A percentile compares a stretch with the other conserved stretches of the same genome.
Evolutionary conservation across 2,888 invertebrate genomes (phyloP).

Genomic region (Hirtodrosophila duncani): DNA sequence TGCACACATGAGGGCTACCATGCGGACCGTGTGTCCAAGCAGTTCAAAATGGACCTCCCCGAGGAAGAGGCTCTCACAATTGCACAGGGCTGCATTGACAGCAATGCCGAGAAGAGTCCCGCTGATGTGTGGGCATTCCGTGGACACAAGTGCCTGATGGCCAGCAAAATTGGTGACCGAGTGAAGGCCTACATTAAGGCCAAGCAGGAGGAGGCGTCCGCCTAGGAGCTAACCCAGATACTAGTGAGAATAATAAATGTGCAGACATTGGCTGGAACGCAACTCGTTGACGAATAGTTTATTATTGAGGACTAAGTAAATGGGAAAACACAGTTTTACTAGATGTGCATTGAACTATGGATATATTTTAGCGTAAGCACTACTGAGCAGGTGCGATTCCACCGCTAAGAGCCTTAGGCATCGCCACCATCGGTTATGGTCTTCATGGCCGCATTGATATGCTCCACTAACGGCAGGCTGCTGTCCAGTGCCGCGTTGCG

Average conservation of each 20-base stretch:
- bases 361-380: slow-evolving; percentile 13
- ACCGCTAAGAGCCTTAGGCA: slow-evolving; percentile 41
- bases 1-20: slow-evolving; percentile 69
- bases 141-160: slow-evolving; percentile 74
- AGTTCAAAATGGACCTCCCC: slow-evolving; percentile 72
- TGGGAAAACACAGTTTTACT: slow-evolving; percentile 49
- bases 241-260: slow-evolving; percentile 16
- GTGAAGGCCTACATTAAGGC: slow-evolving; percentile 63
- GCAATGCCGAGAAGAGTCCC: slow-evolving; percentile 63
- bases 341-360: slow-evolving; percentile 59
- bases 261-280: slow-evolving; percentile 41
- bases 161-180: slow-evolving; percentile 71
- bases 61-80: slow-evolving; percentile 71
- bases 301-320: slow-evolving; percentile 40
- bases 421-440: slow-evolving; percentile 69
- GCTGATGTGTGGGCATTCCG: slow-evolving; percentile 75
- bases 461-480: slow-evolving; percentile 79
- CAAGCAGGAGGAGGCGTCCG: slow-evolving; percentile 50
- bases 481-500: slow-evolving; percentile 84
- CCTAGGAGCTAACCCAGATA: neutral
- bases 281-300: slow-evolving; percentile 42
- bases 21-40: slow-evolving; percentile 73
- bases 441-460: slow-evolving; percentile 77
- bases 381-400: slow-evolving; percentile 49
- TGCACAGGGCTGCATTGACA: slow-evolving; percentile 72